These are phyloP conservation scores for Amblyjoppa fuscipennis DNA, from an alignment of 2,888 invertebrate species.

Conservation along the genomic window DNA sequence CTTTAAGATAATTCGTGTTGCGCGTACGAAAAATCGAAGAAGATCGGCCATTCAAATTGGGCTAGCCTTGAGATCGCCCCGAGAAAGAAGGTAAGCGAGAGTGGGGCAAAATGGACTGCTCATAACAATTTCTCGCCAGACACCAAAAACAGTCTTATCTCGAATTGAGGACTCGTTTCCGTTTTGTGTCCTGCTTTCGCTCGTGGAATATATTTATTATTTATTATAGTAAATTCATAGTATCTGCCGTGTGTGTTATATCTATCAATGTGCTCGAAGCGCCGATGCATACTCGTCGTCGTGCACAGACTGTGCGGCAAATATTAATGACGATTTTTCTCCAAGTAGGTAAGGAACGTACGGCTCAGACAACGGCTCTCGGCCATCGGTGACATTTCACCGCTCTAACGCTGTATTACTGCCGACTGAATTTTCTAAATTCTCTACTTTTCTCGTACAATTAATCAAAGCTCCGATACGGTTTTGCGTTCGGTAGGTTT, in stretches of 20 bases:
- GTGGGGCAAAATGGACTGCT: too few species aligned
- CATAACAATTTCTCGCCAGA: too few species aligned
- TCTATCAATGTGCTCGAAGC: not conserved
- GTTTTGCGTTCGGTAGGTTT: not conserved
- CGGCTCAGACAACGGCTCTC: conserved; percentile 10
- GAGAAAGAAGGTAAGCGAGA: conserved; percentile 2
- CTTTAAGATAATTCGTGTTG: conserved; percentile 27
- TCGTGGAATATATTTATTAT: too few species aligned
- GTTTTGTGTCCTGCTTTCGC: too few species aligned
- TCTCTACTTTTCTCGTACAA: not conserved
- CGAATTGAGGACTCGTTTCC: not conserved
- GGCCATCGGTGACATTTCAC: conserved; percentile 53
- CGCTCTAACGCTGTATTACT: not conserved
- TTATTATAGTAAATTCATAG: too few species aligned
- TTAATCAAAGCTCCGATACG: not conserved
- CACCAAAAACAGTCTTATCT: not conserved
- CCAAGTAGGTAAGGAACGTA: conserved; percentile 22
- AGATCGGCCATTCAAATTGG: not conserved
- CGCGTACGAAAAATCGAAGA: conserved; percentile 28
- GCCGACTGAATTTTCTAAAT: not conserved
- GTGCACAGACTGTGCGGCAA: not conserved
- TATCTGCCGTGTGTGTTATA: too few species aligned
- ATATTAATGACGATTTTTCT: conserved; percentile 55
- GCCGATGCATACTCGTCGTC: not conserved
- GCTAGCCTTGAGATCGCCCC: not conserved